Percentiles rank a stretch among this genome's conserved stretches.
These are phyloP conservation scores for Porites cylindrica DNA, from an alignment of 92 coral and sea anemone species.

Conservation along the genomic window DNA sequence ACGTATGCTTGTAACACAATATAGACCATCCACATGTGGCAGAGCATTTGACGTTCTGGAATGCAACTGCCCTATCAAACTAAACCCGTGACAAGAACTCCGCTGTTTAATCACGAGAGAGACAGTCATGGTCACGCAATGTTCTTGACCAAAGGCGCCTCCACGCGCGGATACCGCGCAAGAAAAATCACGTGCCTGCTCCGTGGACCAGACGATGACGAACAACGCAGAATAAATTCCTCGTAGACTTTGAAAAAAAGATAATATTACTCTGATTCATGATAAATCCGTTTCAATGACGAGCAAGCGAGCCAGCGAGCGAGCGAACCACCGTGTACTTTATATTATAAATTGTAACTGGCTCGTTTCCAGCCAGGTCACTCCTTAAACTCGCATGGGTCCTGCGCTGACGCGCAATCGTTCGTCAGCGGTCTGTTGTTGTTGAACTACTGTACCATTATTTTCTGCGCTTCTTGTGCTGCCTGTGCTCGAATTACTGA, in stretches of 20 bases:
- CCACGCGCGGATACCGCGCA: constrained; percentile 57
- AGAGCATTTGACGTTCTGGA: background rate
- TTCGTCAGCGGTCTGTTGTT: constrained; percentile 29
- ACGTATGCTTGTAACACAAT: background rate
- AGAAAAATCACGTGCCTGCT: constrained; percentile 24
- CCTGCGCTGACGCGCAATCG: constrained; percentile 36
- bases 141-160: background rate
- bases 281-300: background rate
- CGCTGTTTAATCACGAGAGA: background rate
- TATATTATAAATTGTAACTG: background rate
- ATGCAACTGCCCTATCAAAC: background rate
- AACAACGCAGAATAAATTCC: constrained; percentile 35
- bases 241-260: constrained; percentile 28
- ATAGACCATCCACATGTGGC: background rate
- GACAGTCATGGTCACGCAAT: constrained; percentile 12
- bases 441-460: constrained; percentile 79
- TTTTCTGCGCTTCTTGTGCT: constrained; percentile 72
- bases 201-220: constrained; percentile 31
- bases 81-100: background rate
- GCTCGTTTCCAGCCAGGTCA: background rate
- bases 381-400: constrained; percentile 32
- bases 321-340: constrained; percentile 18
- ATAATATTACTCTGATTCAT: constrained; percentile 16
- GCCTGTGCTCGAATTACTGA: constrained; percentile 67
- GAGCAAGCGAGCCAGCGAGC: constrained; percentile 10